Conservation (phyloP, 2,888 invertebrate species). For the Hoplodrina blanda region DNA sequence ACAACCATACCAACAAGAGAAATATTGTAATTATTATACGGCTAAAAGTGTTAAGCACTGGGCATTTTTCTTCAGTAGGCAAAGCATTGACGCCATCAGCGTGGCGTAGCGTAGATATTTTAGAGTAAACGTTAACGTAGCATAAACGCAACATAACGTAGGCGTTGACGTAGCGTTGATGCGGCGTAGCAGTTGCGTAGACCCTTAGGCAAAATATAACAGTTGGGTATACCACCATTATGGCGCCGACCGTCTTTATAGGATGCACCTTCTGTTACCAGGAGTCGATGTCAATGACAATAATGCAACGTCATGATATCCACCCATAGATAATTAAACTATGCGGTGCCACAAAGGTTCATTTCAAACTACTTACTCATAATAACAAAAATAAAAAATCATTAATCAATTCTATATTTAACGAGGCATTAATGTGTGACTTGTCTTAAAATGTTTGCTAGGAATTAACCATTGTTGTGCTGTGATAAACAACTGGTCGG, state of each 20-base stretch:
- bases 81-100: background rate
- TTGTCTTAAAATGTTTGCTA: background rate
- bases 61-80: background rate
- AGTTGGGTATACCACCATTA: background rate
- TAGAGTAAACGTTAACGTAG: background rate
- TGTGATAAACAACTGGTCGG: background rate
- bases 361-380: conserved; percentile 14
- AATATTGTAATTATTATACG: no score
- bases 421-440: background rate
- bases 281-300: conserved; percentile 10
- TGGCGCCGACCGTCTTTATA: conserved; percentile 13
- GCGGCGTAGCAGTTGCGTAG: background rate
- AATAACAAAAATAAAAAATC: conserved; percentile 17
- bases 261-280: conserved; percentile 1
- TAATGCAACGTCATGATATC: conserved; percentile 38
- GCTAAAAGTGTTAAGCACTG: background rate
- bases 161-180: background rate
- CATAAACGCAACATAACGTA: no score
- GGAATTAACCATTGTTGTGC: no score
- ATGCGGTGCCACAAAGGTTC: conserved; percentile 22
- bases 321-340: conserved; percentile 34
- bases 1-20: no score
- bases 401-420: conserved; percentile 37
- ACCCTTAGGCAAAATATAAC: background rate
- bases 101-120: background rate